phyloP scores from a whole-genome alignment of 1,140 invertebrate species.

The Pomacea maculata region DNA sequence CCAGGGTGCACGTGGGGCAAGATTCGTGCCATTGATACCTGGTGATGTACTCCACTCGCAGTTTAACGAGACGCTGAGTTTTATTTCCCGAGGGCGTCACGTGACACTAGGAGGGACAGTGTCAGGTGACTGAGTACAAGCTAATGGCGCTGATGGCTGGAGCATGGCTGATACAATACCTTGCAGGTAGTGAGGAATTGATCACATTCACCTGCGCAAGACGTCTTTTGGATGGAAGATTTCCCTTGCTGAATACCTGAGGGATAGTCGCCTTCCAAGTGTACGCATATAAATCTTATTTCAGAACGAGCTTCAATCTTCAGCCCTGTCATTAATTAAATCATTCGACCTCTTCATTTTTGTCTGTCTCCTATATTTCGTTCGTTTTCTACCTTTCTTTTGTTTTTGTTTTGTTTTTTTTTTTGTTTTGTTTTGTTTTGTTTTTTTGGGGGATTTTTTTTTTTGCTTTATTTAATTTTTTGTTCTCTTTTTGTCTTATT shows the following conservation, averaged over 20 bases:
- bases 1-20: no score
- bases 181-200: neutral
- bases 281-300: neutral
- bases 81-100: no score
- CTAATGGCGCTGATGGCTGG: no score
- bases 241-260: neutral
- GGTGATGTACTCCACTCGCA: no score
- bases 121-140: no score
- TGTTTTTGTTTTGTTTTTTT: neutral
- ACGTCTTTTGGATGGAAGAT: neutral
- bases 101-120: no score
- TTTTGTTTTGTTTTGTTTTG: neutral
- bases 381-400: neutral
- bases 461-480: neutral
- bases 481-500: neutral
- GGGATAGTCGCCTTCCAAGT: neutral
- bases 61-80: no score
- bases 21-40: no score
- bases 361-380: neutral
- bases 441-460: neutral
- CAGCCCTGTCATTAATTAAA: no score
- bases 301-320: no score
- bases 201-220: neutral
- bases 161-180: no score
- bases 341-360: neutral